Percentiles rank a stretch among this genome's conserved stretches.
These are phyloP conservation scores for Cossypha caffra DNA, from an alignment of 2,797 vertebrate species.

Conservation along the genomic window DNA sequence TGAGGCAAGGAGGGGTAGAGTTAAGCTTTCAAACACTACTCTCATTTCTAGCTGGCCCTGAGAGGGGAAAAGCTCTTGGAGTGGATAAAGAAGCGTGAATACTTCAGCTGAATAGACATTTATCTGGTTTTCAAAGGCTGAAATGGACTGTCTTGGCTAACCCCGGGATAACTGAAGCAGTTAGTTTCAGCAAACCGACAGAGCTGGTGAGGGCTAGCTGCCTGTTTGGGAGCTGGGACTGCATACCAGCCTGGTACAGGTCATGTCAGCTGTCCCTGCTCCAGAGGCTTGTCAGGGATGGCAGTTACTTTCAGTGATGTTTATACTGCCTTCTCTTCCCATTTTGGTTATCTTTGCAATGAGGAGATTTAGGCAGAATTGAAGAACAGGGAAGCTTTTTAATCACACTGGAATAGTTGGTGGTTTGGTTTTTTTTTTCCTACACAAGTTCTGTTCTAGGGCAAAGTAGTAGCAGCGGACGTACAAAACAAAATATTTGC, in stretches of 20 bases:
- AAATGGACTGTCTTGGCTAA: background rate
- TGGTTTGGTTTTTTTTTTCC: background rate
- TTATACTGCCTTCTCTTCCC: background rate
- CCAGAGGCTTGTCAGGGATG: background rate
- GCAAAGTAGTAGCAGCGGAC: background rate
- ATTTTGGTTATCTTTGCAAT: background rate
- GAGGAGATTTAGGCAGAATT: background rate
- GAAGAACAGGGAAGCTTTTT: background rate
- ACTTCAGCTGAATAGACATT: background rate
- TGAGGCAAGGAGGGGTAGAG: background rate
- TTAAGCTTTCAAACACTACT: background rate
- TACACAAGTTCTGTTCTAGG: background rate
- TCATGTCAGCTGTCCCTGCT: background rate
- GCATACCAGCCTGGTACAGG: background rate
- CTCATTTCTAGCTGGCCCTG: background rate
- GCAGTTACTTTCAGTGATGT: background rate
- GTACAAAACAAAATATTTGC: background rate
- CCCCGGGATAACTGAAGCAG: background rate
- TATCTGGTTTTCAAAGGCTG: background rate
- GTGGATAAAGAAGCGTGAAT: background rate
- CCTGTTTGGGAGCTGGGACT: background rate
- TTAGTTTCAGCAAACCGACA: background rate
- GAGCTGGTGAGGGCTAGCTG: background rate
- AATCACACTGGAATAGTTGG: background rate
- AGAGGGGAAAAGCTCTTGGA: background rate